phyloP scores from a whole-genome alignment of 2,113 vertebrate genomes.

The Cygnus atratus region DNA sequence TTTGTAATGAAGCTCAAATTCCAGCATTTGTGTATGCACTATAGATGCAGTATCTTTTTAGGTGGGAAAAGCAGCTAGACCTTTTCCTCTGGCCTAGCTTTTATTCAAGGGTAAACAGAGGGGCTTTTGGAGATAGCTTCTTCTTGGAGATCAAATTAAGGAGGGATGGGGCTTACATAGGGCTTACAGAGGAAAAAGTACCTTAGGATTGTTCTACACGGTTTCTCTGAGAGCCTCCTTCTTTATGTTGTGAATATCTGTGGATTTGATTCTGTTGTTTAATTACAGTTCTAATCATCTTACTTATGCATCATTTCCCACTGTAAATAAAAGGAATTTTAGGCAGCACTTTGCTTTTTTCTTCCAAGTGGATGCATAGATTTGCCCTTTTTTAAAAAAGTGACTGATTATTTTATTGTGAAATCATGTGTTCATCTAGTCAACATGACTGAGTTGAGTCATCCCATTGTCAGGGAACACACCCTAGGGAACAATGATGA shows the following conservation, averaged over 20 bases:
- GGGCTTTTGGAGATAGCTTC: background rate
- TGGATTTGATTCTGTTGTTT: conserved; percentile 15
- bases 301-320: conserved; percentile 15
- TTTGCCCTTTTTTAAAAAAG: conserved; percentile 3
- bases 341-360: background rate
- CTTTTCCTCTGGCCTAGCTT: conserved; percentile 14
- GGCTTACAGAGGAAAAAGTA: background rate
- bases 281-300: conserved; percentile 46
- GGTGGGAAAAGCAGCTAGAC: background rate
- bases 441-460: conserved; percentile 2
- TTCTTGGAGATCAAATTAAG: conserved; percentile 5
- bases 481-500: background rate
- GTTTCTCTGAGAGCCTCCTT: background rate
- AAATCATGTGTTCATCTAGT: background rate
- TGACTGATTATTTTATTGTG: background rate
- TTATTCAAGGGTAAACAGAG: background rate
- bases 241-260: background rate
- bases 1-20: conserved; percentile 8
- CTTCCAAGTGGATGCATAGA: conserved; percentile 32
- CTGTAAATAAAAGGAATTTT: conserved; percentile 38
- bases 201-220: background rate
- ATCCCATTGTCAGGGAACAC: background rate
- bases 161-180: background rate
- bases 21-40: background rate
- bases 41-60: background rate